Evolutionary conservation across 2,797 vertebrate species (phyloP), one percentile per base, ranked within the genome.

Genomic region (Oreortyx pictus): DNA sequence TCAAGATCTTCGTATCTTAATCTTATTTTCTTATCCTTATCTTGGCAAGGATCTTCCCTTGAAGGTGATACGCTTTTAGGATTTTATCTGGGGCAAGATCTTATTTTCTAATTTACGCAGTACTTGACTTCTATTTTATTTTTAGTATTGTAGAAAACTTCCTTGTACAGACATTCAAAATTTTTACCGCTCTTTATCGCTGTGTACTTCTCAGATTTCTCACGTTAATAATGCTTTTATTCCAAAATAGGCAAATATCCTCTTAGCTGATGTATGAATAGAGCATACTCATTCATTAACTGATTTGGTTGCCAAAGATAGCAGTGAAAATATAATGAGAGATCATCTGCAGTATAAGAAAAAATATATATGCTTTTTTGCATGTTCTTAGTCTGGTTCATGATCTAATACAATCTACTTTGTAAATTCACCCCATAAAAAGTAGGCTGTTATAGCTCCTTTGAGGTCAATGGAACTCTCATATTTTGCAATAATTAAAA

Each of bases 131-230:
- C 61, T 41, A 52, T 56, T 56, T 57, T 57, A 22, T 22, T 57
- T 33, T 56, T 37, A 44, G 8, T 65, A 56, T 13, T 0, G 0
- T 31, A 15, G 52, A 83, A 73, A 12, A 20, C 14, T 50, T 57
- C 25, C 22, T 68, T 50, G 22, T 44, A 37, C 24, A 43, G 3
- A 3, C 14, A 31, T 52, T 75, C n/a, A 18, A 64, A 41, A 82
- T 71, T 67, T 19, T 19, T 18, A 6, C 70, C 67, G 18, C 50
- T 43, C 9, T 25, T 71, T 60, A 14, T 44, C 59, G 6, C 7
- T 46, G 7, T 49, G 11, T 39, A n/a, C 2, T 66, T 86, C 61
- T 73, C 41, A 70, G 33, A 33, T 61, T 88, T 83, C 31, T 61
- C 61, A 23, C 6, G 7, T 59, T 46, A 72, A 46, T 82, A 43